These are phyloP conservation scores for Pterocles burchelli DNA, from an alignment of 2,113 vertebrate genomes.

Conservation along the genomic window DNA sequence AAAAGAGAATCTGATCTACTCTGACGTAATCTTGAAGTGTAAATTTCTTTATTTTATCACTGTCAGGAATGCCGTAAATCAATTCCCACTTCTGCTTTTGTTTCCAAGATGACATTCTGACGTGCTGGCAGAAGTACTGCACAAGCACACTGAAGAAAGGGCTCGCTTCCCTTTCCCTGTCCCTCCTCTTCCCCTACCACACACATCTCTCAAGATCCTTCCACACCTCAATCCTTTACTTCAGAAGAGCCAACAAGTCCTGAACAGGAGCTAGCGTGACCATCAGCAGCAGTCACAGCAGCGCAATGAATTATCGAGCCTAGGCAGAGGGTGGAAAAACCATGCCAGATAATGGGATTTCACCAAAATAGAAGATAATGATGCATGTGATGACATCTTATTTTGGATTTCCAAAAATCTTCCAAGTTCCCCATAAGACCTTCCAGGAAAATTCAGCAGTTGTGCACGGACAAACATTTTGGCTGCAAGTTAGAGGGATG, in stretches of 20 bases:
- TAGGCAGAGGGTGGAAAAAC: not conserved
- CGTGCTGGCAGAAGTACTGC: not conserved
- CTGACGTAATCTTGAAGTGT: not conserved
- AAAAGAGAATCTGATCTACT: not conserved
- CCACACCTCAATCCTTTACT: not conserved
- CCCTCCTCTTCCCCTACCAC: not conserved
- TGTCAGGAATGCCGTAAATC: not conserved
- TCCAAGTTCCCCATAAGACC: not conserved
- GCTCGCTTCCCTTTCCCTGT: not conserved
- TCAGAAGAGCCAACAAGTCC: not conserved
- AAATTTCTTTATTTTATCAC: not conserved
- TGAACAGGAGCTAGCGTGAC: fast-evolving
- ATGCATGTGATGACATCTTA: not conserved
- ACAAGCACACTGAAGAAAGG: not conserved
- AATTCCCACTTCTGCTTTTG: not conserved
- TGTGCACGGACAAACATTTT: not conserved
- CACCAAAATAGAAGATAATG: not conserved
- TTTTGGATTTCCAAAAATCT: not conserved
- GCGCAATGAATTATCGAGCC: not conserved
- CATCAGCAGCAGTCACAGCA: not conserved
- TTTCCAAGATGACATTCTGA: fast-evolving
- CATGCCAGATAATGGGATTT: not conserved
- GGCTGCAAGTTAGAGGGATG: not conserved
- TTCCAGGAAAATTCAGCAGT: not conserved
- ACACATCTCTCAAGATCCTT: not conserved